Evolutionary conservation across 2,797 vertebrate genomes (phyloP).

Genomic region (Pantherophis alleghaniensis): DNA sequence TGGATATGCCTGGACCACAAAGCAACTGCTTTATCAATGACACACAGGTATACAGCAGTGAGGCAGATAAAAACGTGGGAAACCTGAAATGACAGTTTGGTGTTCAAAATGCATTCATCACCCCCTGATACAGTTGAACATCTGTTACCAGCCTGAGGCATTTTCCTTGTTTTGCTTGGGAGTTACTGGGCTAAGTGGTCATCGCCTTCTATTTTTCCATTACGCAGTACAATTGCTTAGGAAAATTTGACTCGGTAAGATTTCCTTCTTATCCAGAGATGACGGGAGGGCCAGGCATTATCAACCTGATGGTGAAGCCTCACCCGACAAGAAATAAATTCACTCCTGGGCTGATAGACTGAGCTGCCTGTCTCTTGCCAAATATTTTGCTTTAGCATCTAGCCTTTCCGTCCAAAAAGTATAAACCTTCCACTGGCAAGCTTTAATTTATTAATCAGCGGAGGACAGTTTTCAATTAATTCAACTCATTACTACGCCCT

Average conservation of each 20-base stretch:
- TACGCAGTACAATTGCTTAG: neutral
- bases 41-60: conserved; percentile 27
- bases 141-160: conserved; percentile 47
- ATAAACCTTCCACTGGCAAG: neutral
- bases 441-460: neutral
- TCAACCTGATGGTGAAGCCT: neutral
- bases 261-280: neutral
- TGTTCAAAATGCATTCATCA: conserved; percentile 50
- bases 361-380: neutral
- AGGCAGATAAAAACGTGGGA: conserved; percentile 51
- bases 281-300: neutral
- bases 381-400: neutral
- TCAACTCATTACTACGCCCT: neutral
- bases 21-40: conserved; percentile 43
- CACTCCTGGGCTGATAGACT: neutral
- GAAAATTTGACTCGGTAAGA: neutral
- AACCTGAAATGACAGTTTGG: conserved; percentile 44
- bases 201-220: conserved; percentile 23
- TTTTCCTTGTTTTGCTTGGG: conserved; percentile 39
- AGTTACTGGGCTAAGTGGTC: conserved; percentile 36
- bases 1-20: conserved; percentile 33
- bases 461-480: neutral
- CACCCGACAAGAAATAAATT: neutral
- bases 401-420: neutral
- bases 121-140: conserved; percentile 32